Evolutionary conservation across 2,113 vertebrate genomes (phyloP), one percentile per base, ranked within the genome.

Genomic region (Hymenochirus boettgeri): DNA sequence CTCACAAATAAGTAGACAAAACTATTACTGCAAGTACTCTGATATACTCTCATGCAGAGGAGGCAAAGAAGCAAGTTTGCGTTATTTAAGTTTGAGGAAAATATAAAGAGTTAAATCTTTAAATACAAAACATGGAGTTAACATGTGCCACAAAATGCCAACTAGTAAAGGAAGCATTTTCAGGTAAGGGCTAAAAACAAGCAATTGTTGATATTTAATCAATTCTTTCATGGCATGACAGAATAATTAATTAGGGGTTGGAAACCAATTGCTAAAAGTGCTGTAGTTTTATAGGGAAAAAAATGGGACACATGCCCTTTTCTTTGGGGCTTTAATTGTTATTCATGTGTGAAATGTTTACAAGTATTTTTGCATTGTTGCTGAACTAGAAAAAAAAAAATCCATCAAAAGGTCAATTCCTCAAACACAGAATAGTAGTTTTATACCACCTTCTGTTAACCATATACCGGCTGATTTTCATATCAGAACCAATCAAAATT

Each of bases 181-280:
- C 69, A 81, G 80, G 39, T 77, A 75, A 80, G 69, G 75, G 63
- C 74, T 42, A 65, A 13, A 51, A 71, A 82, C 64, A 80, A 80
- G 26, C 23, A n/a, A 51, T 79, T 78, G 64, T 77, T 82, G 76
- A 82, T 71, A 77, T 77, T 78, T 82, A 82, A 24, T 58, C 69
- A 52, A n/a, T 61, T 45, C 65, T 71, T 82, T 47, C 73, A 53
- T 61, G 59, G 69, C 72, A 39, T 69, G 77, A 65, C 64, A 70
- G 48, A 75, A 75, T 70, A 76, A 79, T 73, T 76, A 78, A 72
- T 57, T 42, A 27, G 12, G 21, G 29, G 65, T 61, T 66, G 0
- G 26, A 0, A 74, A 31, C 75, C 73, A 50, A 24, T 74, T 61
- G 50, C 61, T 75, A 71, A 60, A 67, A 76, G 46, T 12, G 21